Evolutionary conservation across 2,888 invertebrate species (phyloP), one percentile per base, ranked within the genome.

Genomic region (Pandemis heparana): DNA sequence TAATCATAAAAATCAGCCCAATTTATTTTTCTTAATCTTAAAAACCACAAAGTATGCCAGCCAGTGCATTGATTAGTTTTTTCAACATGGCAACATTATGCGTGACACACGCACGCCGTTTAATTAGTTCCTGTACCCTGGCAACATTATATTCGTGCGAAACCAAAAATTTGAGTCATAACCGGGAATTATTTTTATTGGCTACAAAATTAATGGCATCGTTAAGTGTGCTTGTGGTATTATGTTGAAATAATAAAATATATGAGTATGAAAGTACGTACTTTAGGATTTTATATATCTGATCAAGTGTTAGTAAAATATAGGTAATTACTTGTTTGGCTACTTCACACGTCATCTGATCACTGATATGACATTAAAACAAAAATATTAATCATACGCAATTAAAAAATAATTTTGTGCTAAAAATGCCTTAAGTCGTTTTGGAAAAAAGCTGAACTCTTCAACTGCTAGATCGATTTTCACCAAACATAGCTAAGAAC

Each of bases 51-150:
- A 48, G 69, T 60, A 46, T 61, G 38, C 39, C 60, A 73, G 59
- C 41, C 48, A 53, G 51, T 70, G 74, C 74, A 74, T 41, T 65
- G 65, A 74, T 65, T 74, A 65, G 23, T 72, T 71, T 67, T 70
- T 65, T 39, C 10, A 41, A 32, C 68, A 53, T 74, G 65, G 75
- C 69, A 59, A 71, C 64, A 72, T 75, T 65, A 71, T 75, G 75
- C 75, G 75, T 75, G 75, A 68, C 63, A 60, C 75, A 75, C 75
- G 75, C 75, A 71, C 71, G 59, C 16, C 32, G 38, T 70, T 69
- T 74, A 74, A 70, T 70, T 65, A 61, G 69, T 65, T 70, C 38
- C 70, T 41, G 51, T 43, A 38, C 16, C 51, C 61, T 71, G 73
- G 73, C 59, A 73, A 73, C 64, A 69, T 48, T 63, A 67, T 41